These are phyloP conservation scores for Cirrhinus molitorella DNA, from an alignment of 2,797 vertebrate species.

Conservation along the genomic window DNA sequence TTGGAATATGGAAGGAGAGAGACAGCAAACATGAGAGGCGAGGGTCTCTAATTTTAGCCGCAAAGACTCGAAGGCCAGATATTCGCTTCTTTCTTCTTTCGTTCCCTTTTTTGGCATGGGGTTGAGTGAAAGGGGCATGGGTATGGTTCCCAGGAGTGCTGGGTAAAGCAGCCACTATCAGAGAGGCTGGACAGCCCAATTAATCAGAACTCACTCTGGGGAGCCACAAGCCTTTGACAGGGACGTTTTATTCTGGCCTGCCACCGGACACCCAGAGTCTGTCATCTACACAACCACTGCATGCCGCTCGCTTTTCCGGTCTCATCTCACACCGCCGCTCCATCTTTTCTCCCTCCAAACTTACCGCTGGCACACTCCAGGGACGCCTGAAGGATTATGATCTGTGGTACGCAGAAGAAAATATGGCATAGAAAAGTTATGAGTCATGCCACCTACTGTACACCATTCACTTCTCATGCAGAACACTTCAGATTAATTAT, in stretches of 20 bases:
- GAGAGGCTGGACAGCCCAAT: constrained; percentile 77
- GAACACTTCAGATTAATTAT: not conserved
- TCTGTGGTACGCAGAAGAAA: not conserved
- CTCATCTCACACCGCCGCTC: constrained; percentile 43
- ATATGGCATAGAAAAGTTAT: not conserved
- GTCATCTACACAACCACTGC: constrained; percentile 59
- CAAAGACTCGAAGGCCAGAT: constrained; percentile 58
- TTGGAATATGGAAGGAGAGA: constrained; percentile 34
- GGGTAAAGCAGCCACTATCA: constrained; percentile 79
- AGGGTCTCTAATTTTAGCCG: constrained; percentile 73
- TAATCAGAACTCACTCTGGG: constrained; percentile 79
- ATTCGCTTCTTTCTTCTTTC: constrained; percentile 60
- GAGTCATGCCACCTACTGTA: not conserved
- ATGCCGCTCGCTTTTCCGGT: not conserved
- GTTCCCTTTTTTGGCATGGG: constrained; percentile 46
- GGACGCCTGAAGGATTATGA: not conserved
- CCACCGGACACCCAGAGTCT: constrained; percentile 64
- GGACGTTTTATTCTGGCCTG: constrained; percentile 75
- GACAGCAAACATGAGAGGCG: constrained; percentile 28
- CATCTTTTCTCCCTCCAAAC: constrained; percentile 37
- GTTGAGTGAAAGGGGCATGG: constrained; percentile 66
- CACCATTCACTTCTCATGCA: not conserved
- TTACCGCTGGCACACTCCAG: constrained; percentile 7
- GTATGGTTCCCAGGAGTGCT: constrained; percentile 75
- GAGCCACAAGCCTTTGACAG: constrained; percentile 75